phyloP scores from a whole-genome alignment of 2,113 vertebrate genomes.

The Sylvilagus bachmani region DNA sequence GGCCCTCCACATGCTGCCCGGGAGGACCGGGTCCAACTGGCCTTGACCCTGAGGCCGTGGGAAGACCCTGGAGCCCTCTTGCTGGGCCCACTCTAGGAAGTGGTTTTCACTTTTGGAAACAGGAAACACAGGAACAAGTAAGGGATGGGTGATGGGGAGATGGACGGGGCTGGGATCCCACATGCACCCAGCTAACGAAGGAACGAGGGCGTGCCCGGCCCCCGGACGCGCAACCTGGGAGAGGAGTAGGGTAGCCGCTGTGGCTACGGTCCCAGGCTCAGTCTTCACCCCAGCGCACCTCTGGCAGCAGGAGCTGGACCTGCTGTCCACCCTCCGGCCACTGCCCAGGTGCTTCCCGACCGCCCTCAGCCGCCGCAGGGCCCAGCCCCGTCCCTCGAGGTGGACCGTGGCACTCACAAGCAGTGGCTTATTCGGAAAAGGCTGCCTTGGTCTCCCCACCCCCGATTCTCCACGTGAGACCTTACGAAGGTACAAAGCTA shows the following conservation, averaged over 20 bases:
- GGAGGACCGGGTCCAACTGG: fast-evolving
- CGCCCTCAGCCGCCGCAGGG: background rate
- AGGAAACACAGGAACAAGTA: constrained; percentile 12
- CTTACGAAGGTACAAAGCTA: background rate
- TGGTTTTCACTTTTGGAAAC: background rate
- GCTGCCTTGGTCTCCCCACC: background rate
- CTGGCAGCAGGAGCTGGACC: background rate
- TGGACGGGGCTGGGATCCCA: no score
- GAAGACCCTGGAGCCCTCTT: no score
- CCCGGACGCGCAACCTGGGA: background rate
- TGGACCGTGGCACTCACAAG: no score
- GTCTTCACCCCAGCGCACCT: background rate
- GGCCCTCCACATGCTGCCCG: no score
- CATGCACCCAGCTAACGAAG: no score
- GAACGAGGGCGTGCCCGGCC: no score
- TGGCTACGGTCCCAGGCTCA: fast-evolving
- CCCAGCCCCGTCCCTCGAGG: background rate
- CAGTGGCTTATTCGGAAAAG: background rate
- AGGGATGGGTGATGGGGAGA: no score
- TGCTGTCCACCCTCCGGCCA: no score
- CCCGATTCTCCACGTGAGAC: fast-evolving
- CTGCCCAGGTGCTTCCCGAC: fast-evolving
- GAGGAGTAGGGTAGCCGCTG: fast-evolving
- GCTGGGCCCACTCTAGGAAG: background rate
- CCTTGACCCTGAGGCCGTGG: fast-evolving